Percentiles rank a stretch among this genome's conserved stretches.
Evolutionary conservation across 2,888 invertebrate genomes (phyloP).

Genomic region (Sarcophaga subvicina): DNA sequence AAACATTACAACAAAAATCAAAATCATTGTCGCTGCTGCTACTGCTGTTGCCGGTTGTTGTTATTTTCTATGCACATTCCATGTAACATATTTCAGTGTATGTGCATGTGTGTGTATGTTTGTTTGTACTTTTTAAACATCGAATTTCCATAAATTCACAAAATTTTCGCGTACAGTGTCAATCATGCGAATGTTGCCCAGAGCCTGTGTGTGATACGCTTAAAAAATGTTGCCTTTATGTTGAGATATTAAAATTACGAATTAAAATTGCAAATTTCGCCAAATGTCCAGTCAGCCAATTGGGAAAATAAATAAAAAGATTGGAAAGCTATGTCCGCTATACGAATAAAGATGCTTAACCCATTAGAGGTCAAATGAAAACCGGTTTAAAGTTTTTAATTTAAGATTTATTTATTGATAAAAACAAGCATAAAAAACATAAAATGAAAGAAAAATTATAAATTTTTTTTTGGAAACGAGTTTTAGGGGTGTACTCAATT

Average conservation of each 20-base stretch:
- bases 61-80: too few relatives aligned
- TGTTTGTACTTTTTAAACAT: not conserved
- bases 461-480: too few relatives aligned
- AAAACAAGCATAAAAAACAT: too few relatives aligned
- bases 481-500: too few relatives aligned
- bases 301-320: not conserved
- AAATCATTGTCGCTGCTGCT: not conserved
- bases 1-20: not conserved
- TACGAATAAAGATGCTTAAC: too few relatives aligned
- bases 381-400: too few relatives aligned
- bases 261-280: constrained; percentile 21
- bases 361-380: too few relatives aligned
- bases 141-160: constrained; percentile 48
- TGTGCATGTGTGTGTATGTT: not conserved
- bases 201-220: not conserved
- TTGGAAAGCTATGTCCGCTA: not conserved
- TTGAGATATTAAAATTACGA: not conserved
- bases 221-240: not conserved
- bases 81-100: too few relatives aligned
- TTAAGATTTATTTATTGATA: too few relatives aligned
- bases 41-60: not conserved
- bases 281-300: not conserved
- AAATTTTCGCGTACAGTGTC: constrained; percentile 10
- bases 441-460: too few relatives aligned
- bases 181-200: constrained; percentile 34